Conservation (phyloP, 2,797 vertebrate genomes). For the Acipenser transmontanus region DNA sequence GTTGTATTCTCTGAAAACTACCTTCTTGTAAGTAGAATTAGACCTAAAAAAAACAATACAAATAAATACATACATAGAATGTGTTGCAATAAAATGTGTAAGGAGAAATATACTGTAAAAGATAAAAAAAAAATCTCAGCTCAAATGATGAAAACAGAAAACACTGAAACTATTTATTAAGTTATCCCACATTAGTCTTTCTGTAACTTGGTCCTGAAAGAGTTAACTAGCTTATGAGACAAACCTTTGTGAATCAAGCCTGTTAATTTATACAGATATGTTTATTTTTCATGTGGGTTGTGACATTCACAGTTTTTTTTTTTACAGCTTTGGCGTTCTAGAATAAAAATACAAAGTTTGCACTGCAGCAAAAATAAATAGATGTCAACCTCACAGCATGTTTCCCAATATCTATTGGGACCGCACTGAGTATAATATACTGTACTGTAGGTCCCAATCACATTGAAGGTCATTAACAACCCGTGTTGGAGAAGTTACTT, state of each 20-base stretch:
- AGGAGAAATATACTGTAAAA: background rate
- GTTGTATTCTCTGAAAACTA: slow-evolving; percentile 87
- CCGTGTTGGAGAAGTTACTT: too few relatives aligned
- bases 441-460: too few relatives aligned
- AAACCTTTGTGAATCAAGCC: background rate
- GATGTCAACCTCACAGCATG: too few relatives aligned
- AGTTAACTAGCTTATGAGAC: too few relatives aligned
- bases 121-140: background rate
- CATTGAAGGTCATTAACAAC: too few relatives aligned
- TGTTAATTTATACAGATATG: background rate
- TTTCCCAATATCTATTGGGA: too few relatives aligned
- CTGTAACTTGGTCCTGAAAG: too few relatives aligned
- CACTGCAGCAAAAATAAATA: too few relatives aligned
- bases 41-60: slow-evolving; percentile 35
- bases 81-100: background rate
- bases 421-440: too few relatives aligned
- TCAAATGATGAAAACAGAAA: background rate
- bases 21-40: slow-evolving; percentile 74
- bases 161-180: background rate
- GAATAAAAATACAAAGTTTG: too few relatives aligned
- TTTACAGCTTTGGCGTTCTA: too few relatives aligned
- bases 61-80: background rate
- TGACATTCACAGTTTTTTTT: too few relatives aligned
- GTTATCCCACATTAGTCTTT: background rate
- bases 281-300: background rate